These are phyloP conservation scores for Chaenocephalus aceratus DNA, from an alignment of 2,113 vertebrate genomes.

Conservation along the genomic window DNA sequence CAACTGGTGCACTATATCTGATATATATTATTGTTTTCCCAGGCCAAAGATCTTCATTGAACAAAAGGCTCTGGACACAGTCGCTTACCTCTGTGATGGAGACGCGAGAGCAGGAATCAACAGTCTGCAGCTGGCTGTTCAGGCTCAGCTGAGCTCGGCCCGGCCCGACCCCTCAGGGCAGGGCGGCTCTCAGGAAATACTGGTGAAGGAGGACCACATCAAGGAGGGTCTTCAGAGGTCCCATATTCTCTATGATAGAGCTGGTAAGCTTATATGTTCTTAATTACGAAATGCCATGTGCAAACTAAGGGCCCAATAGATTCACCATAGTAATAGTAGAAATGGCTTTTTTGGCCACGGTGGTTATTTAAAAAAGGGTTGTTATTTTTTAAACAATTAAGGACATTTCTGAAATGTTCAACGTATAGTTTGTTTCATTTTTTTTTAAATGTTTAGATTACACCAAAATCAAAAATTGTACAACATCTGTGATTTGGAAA, in stretches of 20 bases:
- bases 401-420: too few relatives aligned
- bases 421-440: too few relatives aligned
- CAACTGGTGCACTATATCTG: not conserved
- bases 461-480: too few relatives aligned
- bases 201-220: constrained; percentile 91
- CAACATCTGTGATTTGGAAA: not conserved
- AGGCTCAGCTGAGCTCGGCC: constrained; percentile 85
- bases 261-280: constrained; percentile 83
- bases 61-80: constrained; percentile 90
- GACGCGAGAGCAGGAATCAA: constrained; percentile 93
- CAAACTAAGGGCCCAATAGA: too few relatives aligned
- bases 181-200: constrained; percentile 61
- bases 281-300: not conserved
- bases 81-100: constrained; percentile 94
- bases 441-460: not conserved
- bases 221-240: constrained; percentile 97
- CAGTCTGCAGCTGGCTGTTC: constrained; percentile 92
- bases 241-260: constrained; percentile 96
- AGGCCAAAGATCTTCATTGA: constrained; percentile 89
- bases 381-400: too few relatives aligned
- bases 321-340: too few relatives aligned
- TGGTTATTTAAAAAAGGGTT: not conserved
- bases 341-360: not conserved
- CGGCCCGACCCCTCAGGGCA: constrained; percentile 33
- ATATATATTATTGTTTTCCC: constrained; percentile 46